Base-by-base conservation (phyloP, 1,140 invertebrate genomes). In the Reticulitermes speratus region DNA sequence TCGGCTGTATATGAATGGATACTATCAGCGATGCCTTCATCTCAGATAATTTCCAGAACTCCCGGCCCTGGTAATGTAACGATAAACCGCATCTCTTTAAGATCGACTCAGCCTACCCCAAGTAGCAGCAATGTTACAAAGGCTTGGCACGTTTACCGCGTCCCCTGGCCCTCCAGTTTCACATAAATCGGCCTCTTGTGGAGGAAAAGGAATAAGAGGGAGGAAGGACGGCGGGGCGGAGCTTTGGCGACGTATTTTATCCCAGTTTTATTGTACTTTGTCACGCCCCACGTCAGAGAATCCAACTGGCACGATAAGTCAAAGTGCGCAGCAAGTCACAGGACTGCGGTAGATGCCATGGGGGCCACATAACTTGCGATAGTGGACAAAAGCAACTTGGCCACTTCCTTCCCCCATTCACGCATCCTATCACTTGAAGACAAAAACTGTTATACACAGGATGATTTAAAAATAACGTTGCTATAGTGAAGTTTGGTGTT, bases 201-300 rank as follows among this genome's bases (percentile, higher is more conserved):
- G 44, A 25, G 44, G 19, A n/a, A 44, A 25, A 14, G 44, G 38
- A 45, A 45, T n/a, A 19, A 82, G n/a, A 44, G 44, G 44, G 16
- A 45, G 19, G 83, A 44, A 45, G 30, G 23, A 16, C 12, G 83
- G 45, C 30, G 83, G 83, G 44, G 83, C 83, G 83, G 83, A 44
- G 84, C 52, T 32, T 52, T 45, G 65, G 44, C 85, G 85, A 32
- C 75, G 85, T 86, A 82, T 59, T 86, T 86, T 86, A 86, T 38
- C 75, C 85, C 59, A 69, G 85, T 30, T 86, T 86, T 86, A 86
- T 86, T 82, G 85, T 86, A n/a, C 65, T 65, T 69, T 59, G 85
- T 59, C 85, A 86, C 85, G 44, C 85, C 85, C 85, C 44, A 82
- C 48, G 85, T 86, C 85, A 44, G 45, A 44, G 52, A 16, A 44